Base-by-base conservation (phyloP, 2,888 invertebrate species). In the Drosophila picticornis region DNA sequence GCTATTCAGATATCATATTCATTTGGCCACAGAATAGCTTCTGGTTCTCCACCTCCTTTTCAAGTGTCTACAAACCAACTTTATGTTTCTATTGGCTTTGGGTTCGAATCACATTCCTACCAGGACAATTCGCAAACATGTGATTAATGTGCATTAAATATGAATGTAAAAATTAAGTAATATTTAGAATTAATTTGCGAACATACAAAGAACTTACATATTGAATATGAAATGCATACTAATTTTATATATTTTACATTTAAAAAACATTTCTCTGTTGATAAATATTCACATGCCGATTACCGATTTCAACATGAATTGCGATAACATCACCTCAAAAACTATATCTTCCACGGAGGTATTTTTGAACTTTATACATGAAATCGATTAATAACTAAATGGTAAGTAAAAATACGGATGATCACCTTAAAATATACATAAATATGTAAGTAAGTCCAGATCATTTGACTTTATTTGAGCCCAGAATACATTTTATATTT, bases 1-100 rank as follows among this genome's bases (percentile, higher is more conserved):
- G 34, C n/a, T 27, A n/a, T 34, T 50, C 16, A n/a, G 51, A 60
- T 51, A 29, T 60, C 22, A 52, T 46, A 19, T 32, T 32, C 32
- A 46, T n/a, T 9, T 40, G 43, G 34, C 27, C 46, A 46, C 46
- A 16, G 25, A 46, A 25, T 25, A 16, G 46, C 46, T 60, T 50
- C 27, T 36, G 53, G 25, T 34, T 10, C 27, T 29, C 19, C 50
- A 19, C 7, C 25, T 25, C 25, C 25, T 0, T 16, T 25, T 46
- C 13, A 13, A 46, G 46, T 43, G 22, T 11, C 22, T 22, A 1
- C 7, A 48, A 27, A 16, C 48, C 25, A 27, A 16, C 16, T 10
- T 53, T 5, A 36, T 36, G 34, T 36, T 19, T 34, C 16, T 25
- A 34, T 53, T 53, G 16, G 16, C 22, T 10, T 10, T n/a, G 51